Percentiles rank a stretch among this genome's conserved stretches.
Conservation (phyloP, 1,140 invertebrate genomes). For the Drosophila bocki region DNA sequence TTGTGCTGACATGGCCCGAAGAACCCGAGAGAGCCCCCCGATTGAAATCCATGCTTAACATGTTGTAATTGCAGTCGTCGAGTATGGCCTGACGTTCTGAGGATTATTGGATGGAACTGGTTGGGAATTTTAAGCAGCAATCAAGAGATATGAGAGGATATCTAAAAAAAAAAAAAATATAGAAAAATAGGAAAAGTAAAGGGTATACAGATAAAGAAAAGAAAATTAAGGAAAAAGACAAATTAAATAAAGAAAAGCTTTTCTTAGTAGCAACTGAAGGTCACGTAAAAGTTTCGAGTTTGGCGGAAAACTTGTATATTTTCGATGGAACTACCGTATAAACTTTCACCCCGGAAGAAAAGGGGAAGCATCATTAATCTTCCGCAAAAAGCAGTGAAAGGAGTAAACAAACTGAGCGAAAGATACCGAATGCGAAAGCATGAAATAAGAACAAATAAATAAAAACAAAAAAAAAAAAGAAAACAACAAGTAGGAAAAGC, state of each 20-base stretch:
- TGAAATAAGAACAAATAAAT: slow-evolving; percentile 46
- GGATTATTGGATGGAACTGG: slow-evolving; percentile 22
- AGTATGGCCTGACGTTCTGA: slow-evolving; percentile 36
- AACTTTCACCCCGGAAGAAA: background rate
- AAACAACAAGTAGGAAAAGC: slow-evolving; percentile 33
- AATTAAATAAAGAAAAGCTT: background rate
- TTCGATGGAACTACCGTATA: background rate
- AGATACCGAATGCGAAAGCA: slow-evolving; percentile 46
- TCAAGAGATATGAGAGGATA: background rate
- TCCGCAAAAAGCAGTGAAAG: slow-evolving; percentile 41
- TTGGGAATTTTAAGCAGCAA: slow-evolving; percentile 32
- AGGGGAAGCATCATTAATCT: slow-evolving; percentile 36
- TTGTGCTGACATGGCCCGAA: slow-evolving; percentile 41
- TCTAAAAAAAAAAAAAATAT: background rate
- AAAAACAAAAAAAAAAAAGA: slow-evolving; percentile 45
- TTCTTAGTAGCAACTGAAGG: background rate
- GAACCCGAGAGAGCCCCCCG: slow-evolving; percentile 4
- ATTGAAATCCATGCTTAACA: slow-evolving; percentile 59
- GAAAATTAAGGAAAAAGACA: background rate
- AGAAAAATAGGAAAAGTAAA: no score
- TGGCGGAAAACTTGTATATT: background rate
- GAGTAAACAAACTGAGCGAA: slow-evolving; percentile 47
- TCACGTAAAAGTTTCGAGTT: background rate
- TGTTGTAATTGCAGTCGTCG: slow-evolving; percentile 61
- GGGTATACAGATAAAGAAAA: background rate